A percentile compares a stretch with the other conserved stretches of the same genome.
phyloP scores from a whole-genome alignment of 1,140 invertebrate species.

The Rhopalosiphum maidis region DNA sequence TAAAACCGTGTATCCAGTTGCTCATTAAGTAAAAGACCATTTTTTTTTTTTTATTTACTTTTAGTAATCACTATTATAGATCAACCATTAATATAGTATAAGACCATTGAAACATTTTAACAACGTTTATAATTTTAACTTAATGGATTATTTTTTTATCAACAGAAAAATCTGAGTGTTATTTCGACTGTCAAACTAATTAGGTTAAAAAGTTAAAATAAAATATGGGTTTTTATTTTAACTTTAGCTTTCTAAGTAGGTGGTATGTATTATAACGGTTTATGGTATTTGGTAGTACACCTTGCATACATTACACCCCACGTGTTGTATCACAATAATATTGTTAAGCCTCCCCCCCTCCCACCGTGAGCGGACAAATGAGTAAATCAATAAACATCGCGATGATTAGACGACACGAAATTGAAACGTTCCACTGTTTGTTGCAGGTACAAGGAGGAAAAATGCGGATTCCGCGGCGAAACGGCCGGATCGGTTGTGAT shows the following conservation, averaged over 20 bases:
- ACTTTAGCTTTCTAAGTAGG: neutral
- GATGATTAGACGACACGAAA: too few relatives aligned
- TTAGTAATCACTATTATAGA: too few relatives aligned
- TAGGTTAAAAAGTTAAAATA: neutral
- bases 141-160: neutral
- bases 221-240: neutral
- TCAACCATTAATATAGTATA: too few relatives aligned
- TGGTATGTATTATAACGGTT: too few relatives aligned
- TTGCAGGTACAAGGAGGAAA: slow-evolving; percentile 49
- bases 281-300: too few relatives aligned
- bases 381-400: too few relatives aligned
- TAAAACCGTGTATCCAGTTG: neutral
- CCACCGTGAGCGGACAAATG: too few relatives aligned
- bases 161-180: neutral
- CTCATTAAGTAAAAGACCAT: neutral
- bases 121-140: neutral
- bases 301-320: too few relatives aligned
- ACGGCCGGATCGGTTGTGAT: slow-evolving; percentile 56
- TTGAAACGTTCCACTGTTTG: neutral
- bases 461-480: slow-evolving; percentile 55
- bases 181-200: neutral
- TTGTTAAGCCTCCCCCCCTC: too few relatives aligned
- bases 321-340: too few relatives aligned
- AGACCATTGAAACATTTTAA: too few relatives aligned
- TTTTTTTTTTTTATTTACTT: neutral